These are phyloP conservation scores for Lutraria rhynchaena DNA, from an alignment of 1,140 invertebrate species.

Conservation along the genomic window DNA sequence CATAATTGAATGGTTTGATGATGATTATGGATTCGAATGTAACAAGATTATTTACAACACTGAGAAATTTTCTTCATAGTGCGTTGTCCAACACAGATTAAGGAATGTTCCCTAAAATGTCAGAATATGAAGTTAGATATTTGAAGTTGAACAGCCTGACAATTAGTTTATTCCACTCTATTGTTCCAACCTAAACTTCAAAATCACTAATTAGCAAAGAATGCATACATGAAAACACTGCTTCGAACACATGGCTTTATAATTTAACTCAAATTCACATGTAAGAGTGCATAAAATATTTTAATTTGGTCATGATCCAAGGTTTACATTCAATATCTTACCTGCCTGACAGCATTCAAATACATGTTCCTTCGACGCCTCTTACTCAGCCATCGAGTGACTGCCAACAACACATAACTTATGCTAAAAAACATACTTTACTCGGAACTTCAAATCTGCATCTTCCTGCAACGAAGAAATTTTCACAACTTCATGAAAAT, in stretches of 20 bases:
- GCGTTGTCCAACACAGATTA: neutral
- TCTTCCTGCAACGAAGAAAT: too few species aligned
- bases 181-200: neutral
- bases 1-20: too few species aligned
- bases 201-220: too few species aligned
- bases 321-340: neutral
- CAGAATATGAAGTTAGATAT: neutral
- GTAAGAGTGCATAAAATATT: neutral
- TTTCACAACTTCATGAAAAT: too few species aligned
- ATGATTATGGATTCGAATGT: too few species aligned
- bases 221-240: too few species aligned
- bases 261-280: neutral
- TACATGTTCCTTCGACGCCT: conserved; percentile 12
- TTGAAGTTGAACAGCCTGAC: neutral
- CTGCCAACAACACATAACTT: conserved; percentile 7
- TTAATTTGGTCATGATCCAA: neutral
- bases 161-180: neutral
- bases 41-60: too few species aligned
- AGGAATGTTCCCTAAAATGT: neutral
- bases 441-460: too few species aligned
- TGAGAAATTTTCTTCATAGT: too few species aligned
- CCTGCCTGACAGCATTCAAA: conserved; percentile 10
- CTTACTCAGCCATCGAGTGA: neutral
- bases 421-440: conserved; percentile 17
- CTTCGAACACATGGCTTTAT: neutral